Conservation (phyloP, 2,888 invertebrate genomes). For the Thalpophila matura region DNA sequence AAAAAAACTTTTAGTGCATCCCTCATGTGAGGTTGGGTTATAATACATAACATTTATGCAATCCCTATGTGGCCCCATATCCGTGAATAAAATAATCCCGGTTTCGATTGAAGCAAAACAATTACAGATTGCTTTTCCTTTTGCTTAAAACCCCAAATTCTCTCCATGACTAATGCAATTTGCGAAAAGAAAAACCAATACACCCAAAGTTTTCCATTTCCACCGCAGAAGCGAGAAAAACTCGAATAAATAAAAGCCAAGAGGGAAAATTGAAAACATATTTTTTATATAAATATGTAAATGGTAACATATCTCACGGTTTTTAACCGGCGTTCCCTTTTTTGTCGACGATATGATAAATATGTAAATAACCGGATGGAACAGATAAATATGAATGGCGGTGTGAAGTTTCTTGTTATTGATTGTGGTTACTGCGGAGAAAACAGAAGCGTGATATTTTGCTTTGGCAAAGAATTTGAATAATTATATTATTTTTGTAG, state of each 20-base stretch:
- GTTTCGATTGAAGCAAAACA: not conserved
- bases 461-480: not conserved
- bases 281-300: constrained; percentile 66
- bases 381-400: constrained; percentile 47
- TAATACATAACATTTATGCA: no score
- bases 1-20: no score
- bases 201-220: constrained; percentile 33
- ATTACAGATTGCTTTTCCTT: constrained; percentile 7
- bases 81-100: not conserved
- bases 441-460: not conserved
- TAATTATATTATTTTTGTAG: no score
- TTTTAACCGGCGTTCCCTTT: constrained; percentile 56
- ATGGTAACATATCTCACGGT: constrained; percentile 62
- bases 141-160: not conserved
- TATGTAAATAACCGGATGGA: constrained; percentile 62
- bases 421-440: constrained; percentile 28
- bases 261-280: constrained; percentile 65
- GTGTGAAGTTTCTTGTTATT: constrained; percentile 50
- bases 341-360: constrained; percentile 59
- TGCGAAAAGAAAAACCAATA: constrained; percentile 1
- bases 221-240: constrained; percentile 30
- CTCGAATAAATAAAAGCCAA: constrained; percentile 56
- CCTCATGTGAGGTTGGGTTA: no score
- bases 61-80: no score
- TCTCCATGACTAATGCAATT: constrained; percentile 7